Percentiles rank a stretch among this genome's conserved stretches.
Evolutionary conservation across 2,888 invertebrate genomes (phyloP).

Genomic region (Chymomyza procnemis): DNA sequence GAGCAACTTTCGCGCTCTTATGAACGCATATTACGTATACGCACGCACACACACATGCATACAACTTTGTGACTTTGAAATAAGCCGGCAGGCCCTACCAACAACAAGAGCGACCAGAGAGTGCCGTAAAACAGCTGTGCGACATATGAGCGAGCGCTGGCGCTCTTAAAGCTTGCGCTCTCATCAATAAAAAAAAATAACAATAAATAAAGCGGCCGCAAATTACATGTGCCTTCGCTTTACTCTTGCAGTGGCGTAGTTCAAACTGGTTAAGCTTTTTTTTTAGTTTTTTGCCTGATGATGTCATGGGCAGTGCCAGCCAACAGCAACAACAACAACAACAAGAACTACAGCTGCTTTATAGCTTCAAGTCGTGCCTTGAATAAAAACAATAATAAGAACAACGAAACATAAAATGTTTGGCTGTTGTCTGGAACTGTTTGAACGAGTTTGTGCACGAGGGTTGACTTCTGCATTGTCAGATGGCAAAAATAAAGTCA

Average conservation of each 20-base stretch:
- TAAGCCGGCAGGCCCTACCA: conserved; percentile 49
- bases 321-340: not conserved
- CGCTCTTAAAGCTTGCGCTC: conserved; percentile 53
- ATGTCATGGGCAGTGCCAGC: not conserved
- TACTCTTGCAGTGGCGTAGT: conserved; percentile 8
- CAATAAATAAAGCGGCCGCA: conserved; percentile 18
- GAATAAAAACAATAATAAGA: conserved; percentile 13
- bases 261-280: not conserved
- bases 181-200: conserved; percentile 8
- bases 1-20: not conserved
- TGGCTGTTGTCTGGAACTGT: conserved; percentile 22
- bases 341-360: not conserved
- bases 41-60: too few species aligned
- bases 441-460: too few species aligned
- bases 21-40: not conserved
- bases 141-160: not conserved
- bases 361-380: not conserved
- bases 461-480: too few species aligned
- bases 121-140: conserved; percentile 59
- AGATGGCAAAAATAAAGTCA: not conserved
- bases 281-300: not conserved
- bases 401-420: conserved; percentile 27
- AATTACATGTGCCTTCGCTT: conserved; percentile 50
- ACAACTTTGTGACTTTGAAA: not conserved
- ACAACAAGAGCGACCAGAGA: conserved; percentile 46